These are phyloP conservation scores for Sardinella longiceps DNA, from an alignment of 2,797 vertebrate species.

Conservation along the genomic window DNA sequence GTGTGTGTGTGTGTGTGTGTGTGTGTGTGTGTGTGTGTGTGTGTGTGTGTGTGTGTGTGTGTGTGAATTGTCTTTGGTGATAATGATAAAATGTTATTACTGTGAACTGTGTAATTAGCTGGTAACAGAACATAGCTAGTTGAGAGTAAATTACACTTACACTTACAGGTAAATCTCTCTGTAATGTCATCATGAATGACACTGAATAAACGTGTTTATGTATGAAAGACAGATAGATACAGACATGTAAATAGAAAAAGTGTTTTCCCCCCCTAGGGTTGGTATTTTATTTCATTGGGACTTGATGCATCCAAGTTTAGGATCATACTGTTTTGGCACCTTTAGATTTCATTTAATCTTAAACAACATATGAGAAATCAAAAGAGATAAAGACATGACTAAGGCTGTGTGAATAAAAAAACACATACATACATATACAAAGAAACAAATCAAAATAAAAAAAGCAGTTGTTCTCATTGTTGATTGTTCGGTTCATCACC, in stretches of 20 bases:
- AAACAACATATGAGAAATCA: constrained; percentile 76
- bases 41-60: not conserved
- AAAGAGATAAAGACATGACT: constrained; percentile 72
- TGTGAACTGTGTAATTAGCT: no score
- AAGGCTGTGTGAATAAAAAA: constrained; percentile 79
- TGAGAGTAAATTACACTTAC: not conserved
- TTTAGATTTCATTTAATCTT: constrained; percentile 79
- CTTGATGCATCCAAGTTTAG: constrained; percentile 81
- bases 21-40: not conserved
- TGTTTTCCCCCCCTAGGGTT: constrained; percentile 70
- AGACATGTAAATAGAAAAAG: constrained; percentile 19
- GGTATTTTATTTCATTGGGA: constrained; percentile 82
- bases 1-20: not conserved
- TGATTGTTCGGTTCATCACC: constrained; percentile 72
- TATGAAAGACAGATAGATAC: constrained; percentile 15
- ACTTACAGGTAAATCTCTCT: not conserved
- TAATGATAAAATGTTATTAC: not conserved
- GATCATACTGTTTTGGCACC: constrained; percentile 83
- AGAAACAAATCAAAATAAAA: constrained; percentile 73
- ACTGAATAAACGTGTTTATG: not conserved
- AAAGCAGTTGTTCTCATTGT: constrained; percentile 69
- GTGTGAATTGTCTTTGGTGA: not conserved
- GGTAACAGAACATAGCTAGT: no score
- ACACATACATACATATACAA: constrained; percentile 72
- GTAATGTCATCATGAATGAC: not conserved